phyloP scores from a whole-genome alignment of 1,140 invertebrate species.

The Batillaria attramentaria region DNA sequence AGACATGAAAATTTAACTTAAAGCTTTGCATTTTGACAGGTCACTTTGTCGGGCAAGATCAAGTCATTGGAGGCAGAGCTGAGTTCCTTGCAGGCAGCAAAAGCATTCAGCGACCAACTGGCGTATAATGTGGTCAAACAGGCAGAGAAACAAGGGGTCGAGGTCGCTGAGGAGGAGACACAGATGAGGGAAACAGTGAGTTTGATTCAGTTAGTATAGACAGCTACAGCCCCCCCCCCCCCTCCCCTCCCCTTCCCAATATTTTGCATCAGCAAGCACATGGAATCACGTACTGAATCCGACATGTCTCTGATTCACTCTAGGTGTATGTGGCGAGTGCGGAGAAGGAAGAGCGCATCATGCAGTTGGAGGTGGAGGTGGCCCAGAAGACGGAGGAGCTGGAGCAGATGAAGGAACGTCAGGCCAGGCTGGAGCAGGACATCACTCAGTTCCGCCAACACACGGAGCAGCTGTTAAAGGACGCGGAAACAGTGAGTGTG shows the following conservation, averaged over 20 bases:
- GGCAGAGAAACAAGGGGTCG: conserved; percentile 33
- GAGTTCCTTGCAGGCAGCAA: conserved; percentile 24
- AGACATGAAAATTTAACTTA: not conserved
- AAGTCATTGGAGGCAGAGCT: conserved; percentile 23
- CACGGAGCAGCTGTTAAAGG: conserved; percentile 29
- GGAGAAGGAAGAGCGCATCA: conserved; percentile 26
- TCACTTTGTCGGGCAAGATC: conserved; percentile 15
- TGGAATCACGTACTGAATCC: no score
- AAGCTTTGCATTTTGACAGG: not conserved
- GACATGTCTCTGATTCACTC: not conserved
- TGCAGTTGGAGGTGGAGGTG: conserved; percentile 19
- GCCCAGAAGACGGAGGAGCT: not conserved
- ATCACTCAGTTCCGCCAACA: conserved; percentile 19
- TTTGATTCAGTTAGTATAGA: no score
- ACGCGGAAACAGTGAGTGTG: conserved; percentile 26
- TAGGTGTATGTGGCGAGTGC: conserved; percentile 29
- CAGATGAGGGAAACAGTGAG: conserved; percentile 35
- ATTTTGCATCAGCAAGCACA: no score
- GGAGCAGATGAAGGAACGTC: conserved; percentile 18
- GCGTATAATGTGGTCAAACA: conserved; percentile 27
- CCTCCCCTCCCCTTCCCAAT: no score
- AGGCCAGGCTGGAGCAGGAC: conserved; percentile 6
- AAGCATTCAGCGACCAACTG: conserved; percentile 32
- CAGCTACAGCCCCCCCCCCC: no score
- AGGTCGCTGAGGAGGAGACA: conserved; percentile 19